These are phyloP conservation scores for Acestrorhynchus altus DNA, from an alignment of 2,797 vertebrate genomes.

Conservation along the genomic window DNA sequence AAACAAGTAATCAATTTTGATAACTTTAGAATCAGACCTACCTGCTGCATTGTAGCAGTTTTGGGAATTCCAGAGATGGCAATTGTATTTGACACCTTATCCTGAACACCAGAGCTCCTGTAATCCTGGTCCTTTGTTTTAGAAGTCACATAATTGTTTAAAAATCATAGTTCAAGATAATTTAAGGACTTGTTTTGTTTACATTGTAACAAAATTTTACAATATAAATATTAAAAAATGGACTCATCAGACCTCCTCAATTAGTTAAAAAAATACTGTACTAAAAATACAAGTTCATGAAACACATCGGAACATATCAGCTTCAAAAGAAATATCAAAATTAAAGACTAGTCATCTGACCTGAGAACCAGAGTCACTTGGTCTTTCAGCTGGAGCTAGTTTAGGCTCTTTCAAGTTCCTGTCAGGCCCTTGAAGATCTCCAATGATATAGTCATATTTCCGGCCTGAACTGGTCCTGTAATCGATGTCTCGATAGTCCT, in stretches of 20 bases:
- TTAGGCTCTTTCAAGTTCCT: slow-evolving; percentile 82
- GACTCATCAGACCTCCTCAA: background rate
- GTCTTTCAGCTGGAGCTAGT: slow-evolving; percentile 70
- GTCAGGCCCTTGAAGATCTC: slow-evolving; percentile 79
- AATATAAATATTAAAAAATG: too few species aligned
- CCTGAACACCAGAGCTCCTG: slow-evolving; percentile 79
- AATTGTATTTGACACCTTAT: slow-evolving; percentile 91
- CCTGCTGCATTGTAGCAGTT: slow-evolving; percentile 95
- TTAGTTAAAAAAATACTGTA: too few species aligned
- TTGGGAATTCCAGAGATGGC: slow-evolving; percentile 92
- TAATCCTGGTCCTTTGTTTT: slow-evolving; percentile 83
- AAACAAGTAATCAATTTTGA: slow-evolving; percentile 54
- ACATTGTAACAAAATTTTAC: too few species aligned
- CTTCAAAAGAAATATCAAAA: background rate
- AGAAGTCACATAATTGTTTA: slow-evolving; percentile 44
- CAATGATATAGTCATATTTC: slow-evolving; percentile 86
- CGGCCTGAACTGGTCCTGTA: slow-evolving; percentile 87
- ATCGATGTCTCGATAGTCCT: slow-evolving; percentile 96
- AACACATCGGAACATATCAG: too few species aligned
- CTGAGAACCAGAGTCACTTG: slow-evolving; percentile 77
- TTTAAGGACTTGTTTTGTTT: too few species aligned
- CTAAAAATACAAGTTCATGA: too few species aligned
- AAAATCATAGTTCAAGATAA: slow-evolving; percentile 30
- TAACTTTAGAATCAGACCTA: slow-evolving; percentile 49
- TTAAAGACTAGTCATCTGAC: slow-evolving; percentile 60